These are phyloP conservation scores for Temnothorax longispinosus DNA, from an alignment of 1,140 invertebrate species.

Conservation along the genomic window DNA sequence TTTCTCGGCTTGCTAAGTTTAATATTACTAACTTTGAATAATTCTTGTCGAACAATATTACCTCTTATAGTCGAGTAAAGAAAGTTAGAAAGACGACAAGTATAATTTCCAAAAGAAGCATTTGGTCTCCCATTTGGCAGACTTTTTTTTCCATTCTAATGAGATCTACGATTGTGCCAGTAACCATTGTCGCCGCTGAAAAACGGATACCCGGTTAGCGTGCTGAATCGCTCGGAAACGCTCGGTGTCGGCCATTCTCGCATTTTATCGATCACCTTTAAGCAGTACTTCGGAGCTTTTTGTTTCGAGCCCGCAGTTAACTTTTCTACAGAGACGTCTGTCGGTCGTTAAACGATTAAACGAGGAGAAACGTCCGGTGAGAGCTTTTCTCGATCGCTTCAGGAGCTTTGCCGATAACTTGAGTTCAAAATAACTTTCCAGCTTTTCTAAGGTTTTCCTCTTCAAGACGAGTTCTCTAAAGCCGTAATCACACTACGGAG, in stretches of 20 bases:
- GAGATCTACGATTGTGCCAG: background rate
- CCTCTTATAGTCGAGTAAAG: background rate
- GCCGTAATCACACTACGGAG: too few relatives aligned
- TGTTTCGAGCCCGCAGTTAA: slow-evolving; percentile 48
- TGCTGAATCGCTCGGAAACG: slow-evolving; percentile 47
- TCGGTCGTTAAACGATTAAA: slow-evolving; percentile 56
- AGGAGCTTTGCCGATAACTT: slow-evolving; percentile 54
- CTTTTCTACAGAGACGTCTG: slow-evolving; percentile 47
- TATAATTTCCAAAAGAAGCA: background rate
- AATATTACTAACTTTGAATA: background rate
- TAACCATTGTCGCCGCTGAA: background rate
- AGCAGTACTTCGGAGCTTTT: slow-evolving; percentile 35
- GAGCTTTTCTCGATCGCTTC: slow-evolving; percentile 1
- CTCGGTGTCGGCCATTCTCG: slow-evolving; percentile 14
- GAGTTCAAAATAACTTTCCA: slow-evolving; percentile 36
- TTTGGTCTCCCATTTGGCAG: background rate
- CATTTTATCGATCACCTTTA: slow-evolving; percentile 65
- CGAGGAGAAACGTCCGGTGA: slow-evolving; percentile 25
- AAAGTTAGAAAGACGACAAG: background rate
- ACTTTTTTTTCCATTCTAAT: slow-evolving; percentile 2
- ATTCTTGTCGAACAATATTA: background rate
- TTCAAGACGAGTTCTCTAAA: background rate
- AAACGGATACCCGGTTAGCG: background rate
- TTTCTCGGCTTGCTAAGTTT: background rate
- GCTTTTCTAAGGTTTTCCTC: background rate